phyloP scores from a whole-genome alignment of 2,113 vertebrate genomes.

The Plecotus auritus region DNA sequence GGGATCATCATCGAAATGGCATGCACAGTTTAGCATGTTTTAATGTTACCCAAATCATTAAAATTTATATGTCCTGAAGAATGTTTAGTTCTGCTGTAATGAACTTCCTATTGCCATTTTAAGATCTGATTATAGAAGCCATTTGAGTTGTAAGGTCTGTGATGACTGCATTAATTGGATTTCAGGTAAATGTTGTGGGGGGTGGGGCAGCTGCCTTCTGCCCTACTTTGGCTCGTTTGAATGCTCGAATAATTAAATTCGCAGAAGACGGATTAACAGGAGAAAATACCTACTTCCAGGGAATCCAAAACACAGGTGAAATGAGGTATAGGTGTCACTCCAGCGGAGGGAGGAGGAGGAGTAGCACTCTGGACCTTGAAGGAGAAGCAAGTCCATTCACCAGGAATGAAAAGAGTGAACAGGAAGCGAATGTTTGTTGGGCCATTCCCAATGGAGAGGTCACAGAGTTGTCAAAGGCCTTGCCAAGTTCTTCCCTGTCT shows the following conservation, averaged over 20 bases:
- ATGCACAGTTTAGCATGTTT: constrained; percentile 56
- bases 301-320: neutral
- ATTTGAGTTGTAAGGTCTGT: constrained; percentile 62
- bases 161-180: constrained; percentile 38
- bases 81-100: constrained; percentile 64
- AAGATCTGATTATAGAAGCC: constrained; percentile 53
- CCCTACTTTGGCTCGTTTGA: neutral
- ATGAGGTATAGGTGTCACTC: neutral
- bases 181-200: constrained; percentile 26
- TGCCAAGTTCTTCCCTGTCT: neutral
- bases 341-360: neutral
- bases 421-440: too few relatives aligned
- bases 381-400: neutral
- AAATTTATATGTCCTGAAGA: constrained; percentile 58
- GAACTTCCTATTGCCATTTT: constrained; percentile 66
- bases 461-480: neutral
- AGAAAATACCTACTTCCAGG: neutral
- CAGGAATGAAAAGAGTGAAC: neutral
- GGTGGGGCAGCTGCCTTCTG: neutral
- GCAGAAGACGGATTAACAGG: neutral
- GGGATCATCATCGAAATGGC: constrained; percentile 43
- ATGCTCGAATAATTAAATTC: neutral
- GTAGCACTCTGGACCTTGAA: neutral
- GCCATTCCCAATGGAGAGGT: neutral
- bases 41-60: constrained; percentile 60